Evolutionary conservation across 2,113 vertebrate genomes (phyloP), one percentile per base, ranked within the genome.

Genomic region (Mustela lutreola): DNA sequence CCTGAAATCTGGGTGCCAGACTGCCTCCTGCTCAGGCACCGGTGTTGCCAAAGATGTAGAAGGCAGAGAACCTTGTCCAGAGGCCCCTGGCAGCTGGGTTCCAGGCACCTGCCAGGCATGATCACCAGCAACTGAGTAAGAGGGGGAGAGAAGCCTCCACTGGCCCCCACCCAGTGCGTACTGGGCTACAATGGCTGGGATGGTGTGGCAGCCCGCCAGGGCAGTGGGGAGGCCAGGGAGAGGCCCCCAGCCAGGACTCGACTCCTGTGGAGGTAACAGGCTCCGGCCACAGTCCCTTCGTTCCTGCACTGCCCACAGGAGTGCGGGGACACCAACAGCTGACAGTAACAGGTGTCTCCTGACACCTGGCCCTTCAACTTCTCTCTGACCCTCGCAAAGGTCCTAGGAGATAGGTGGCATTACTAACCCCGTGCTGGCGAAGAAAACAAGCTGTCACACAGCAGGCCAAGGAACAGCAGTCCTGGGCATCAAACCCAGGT

Each of bases 331-430:
- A 90, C 80, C 58, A 87, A 63, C 18, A 88, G 89, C 70, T 58
- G 76, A 58, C 2, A 3, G 5, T 93, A 60, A 85, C 89, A 95
- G 89, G 78, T 76, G 42, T 36, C 81, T 94, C 90, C 90, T 56
- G 56, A 94, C 2, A 18, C 87, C 82, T 73, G 76, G 63, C 81
- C 89, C 93, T 80, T 82, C 53, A 81, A 60, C 79, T 97, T 39
- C 81, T 48, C 84, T 95, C 84, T 76, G 89, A 53, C 65, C 93
- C 96, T 87, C 88, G 81, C 48, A n/a, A 67, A 78, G 96, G 75
- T 36, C 70, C 60, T 21, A 21, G 1, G 15, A 73, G 15, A 73
- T 12, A 10, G 60, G 60, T 56, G 26, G 83, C 16, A 82, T 94
- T 84, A 88, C 70, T 3, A 16, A 84, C 67, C 63, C 76, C 1